A percentile compares a stretch with the other conserved stretches of the same genome.
These are phyloP conservation scores for Caenorhabditis brenneri DNA, from an alignment of 1,140 invertebrate species.

Conservation along the genomic window DNA sequence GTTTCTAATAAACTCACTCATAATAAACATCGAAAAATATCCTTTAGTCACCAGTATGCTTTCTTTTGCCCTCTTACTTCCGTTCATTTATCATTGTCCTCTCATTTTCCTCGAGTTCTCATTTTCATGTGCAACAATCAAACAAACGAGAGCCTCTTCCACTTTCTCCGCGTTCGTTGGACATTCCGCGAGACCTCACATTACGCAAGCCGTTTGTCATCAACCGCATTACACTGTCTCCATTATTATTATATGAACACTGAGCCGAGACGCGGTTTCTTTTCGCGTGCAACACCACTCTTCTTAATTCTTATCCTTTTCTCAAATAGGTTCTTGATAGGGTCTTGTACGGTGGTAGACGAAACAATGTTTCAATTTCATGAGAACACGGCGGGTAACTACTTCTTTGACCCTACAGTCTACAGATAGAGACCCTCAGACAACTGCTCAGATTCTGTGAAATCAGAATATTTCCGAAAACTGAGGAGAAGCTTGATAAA, in stretches of 20 bases:
- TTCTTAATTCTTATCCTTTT: neutral
- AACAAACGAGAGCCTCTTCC: neutral
- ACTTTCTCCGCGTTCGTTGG: constrained; percentile 8
- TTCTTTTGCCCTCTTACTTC: neutral
- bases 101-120: neutral
- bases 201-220: constrained; percentile 43
- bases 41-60: no score
- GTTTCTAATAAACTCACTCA: no score
- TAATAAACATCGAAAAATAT: no score
- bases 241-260: constrained; percentile 42
- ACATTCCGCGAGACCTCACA: constrained; percentile 41
- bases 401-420: no score
- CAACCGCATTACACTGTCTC: constrained; percentile 37
- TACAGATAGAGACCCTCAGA: no score
- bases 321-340: constrained; percentile 16
- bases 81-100: neutral
- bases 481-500: no score
- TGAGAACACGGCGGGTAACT: no score
- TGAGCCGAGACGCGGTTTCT: neutral
- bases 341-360: neutral
- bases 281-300: neutral
- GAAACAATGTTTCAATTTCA: no score
- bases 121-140: constrained; percentile 22
- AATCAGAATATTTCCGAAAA: no score
- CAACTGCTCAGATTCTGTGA: no score